Conservation (phyloP, 1,140 invertebrate species). For the Cotesia glomerata region DNA sequence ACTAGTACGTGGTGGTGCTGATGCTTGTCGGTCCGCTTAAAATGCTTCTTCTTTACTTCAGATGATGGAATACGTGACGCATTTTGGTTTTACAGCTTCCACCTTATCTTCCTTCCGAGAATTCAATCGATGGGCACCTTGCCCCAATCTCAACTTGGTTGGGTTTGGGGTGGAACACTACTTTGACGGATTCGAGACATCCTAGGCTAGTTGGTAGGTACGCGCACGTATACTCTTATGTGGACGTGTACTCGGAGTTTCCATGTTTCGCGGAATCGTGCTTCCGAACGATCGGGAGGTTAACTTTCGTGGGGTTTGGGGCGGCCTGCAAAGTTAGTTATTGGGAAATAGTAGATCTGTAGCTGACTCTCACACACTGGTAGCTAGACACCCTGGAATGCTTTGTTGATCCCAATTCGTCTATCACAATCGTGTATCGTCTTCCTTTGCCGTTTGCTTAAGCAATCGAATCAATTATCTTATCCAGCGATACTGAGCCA, state of each 20-base stretch:
- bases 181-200: constrained; percentile 24
- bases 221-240: constrained; percentile 18
- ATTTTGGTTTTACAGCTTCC: background rate
- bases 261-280: constrained; percentile 17
- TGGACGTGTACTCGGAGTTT: constrained; percentile 23
- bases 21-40: background rate
- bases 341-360: constrained; percentile 24
- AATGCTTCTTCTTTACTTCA: background rate
- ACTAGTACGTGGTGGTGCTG: too few relatives aligned
- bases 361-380: background rate
- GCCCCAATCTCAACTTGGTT: background rate
- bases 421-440: background rate
- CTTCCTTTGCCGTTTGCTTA: constrained; percentile 11
- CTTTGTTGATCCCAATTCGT: constrained; percentile 24
- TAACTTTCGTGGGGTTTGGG: background rate
- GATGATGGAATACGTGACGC: constrained; percentile 5
- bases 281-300: background rate
- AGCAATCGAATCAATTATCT: constrained; percentile 17
- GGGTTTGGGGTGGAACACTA: background rate
- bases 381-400: constrained; percentile 12
- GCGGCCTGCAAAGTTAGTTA: constrained; percentile 19
- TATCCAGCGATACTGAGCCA: background rate
- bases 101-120: background rate
- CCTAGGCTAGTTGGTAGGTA: constrained; percentile 26
- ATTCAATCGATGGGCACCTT: constrained; percentile 26